Base-by-base conservation (phyloP, 2,113 vertebrate species). In the Scortum barcoo region DNA sequence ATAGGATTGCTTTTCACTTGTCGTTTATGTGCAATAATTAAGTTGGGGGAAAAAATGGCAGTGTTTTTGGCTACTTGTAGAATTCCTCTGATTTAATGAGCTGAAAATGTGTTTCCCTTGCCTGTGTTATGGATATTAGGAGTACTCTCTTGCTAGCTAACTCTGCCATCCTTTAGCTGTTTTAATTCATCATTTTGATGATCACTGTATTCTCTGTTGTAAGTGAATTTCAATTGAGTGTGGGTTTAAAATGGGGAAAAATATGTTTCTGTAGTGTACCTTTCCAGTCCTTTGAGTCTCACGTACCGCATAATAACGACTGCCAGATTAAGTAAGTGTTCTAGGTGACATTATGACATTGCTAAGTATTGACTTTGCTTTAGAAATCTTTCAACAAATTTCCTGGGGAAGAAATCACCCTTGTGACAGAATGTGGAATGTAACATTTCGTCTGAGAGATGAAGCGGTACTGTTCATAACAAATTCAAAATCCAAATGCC, bases 401-500 rank as follows among this genome's bases (percentile, higher is more conserved):
- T 33, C 19, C 17, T 22, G n/a, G 36, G 7, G 24, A 66, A 30
- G 3, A 42, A n/a, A 53, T 42, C 9, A 20, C 10, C 22, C 65
- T 60, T 66, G 36, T 22, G 22, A 58, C 0, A 33, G 24, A 42
- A 72, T 3, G 36, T 24, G 3, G 19, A 60, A 30, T 50, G 17
- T 20, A 42, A 9, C 1, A 44, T 13, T 46, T n/a, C 36, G 33
- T 54, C 1, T 65, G 3, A n/a, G n/a, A 51, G 69, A 60, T 65
- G 12, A 48, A 38, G 44, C n/a, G 50, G 19, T 4, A 26, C 36
- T 30, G 9, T 24, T 76, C 11, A 77, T 57, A 20, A 20, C 9
- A 58, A 78, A 60, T 50, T 30, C 26, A 17, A 48, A 70, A 74
- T 62, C 46, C 9, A 72, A 72, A 71, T 8, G 7, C 74, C 36